phyloP scores from a whole-genome alignment of 2,113 vertebrate genomes.

The Anseranas semipalmata region DNA sequence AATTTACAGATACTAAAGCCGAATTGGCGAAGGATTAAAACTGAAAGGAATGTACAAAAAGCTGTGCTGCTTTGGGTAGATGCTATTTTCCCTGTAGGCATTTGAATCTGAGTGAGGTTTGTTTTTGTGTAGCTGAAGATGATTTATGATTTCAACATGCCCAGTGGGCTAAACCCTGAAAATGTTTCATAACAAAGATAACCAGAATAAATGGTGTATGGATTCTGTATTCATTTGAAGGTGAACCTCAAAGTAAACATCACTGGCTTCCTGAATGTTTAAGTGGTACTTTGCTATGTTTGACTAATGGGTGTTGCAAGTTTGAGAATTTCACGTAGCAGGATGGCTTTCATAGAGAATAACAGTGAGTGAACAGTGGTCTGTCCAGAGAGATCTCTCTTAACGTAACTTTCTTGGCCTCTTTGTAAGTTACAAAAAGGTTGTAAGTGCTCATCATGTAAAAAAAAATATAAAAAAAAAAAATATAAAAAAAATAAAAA shows the following conservation, averaged over 20 bases:
- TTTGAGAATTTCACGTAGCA: slow-evolving; percentile 57
- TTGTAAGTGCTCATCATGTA: neutral
- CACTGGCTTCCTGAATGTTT: slow-evolving; percentile 42
- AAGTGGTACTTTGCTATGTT: slow-evolving; percentile 61
- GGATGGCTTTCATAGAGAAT: slow-evolving; percentile 48
- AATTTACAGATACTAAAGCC: slow-evolving; percentile 67
- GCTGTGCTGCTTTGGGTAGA: slow-evolving; percentile 24
- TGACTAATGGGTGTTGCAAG: slow-evolving; percentile 58
- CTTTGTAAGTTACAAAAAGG: neutral
- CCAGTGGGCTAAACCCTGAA: slow-evolving; percentile 63
- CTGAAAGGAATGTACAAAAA: slow-evolving; percentile 38
- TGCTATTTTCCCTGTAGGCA: slow-evolving; percentile 38
- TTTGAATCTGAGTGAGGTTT: slow-evolving; percentile 32
- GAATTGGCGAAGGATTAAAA: slow-evolving; percentile 61
- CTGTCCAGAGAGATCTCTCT: neutral
- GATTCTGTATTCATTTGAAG: slow-evolving; percentile 7
- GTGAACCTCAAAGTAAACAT: slow-evolving; percentile 68
- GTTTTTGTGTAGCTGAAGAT: slow-evolving; percentile 53
- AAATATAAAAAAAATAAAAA: slow-evolving; percentile 17
- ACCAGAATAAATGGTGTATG: slow-evolving; percentile 56
- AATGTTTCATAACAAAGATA: slow-evolving; percentile 71
- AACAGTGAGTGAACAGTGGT: neutral
- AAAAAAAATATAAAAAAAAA: slow-evolving; percentile 14
- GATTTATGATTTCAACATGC: slow-evolving; percentile 73
- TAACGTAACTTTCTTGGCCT: neutral